phyloP scores from a whole-genome alignment of 2,888 invertebrate species.

The Harmothoe impar region DNA sequence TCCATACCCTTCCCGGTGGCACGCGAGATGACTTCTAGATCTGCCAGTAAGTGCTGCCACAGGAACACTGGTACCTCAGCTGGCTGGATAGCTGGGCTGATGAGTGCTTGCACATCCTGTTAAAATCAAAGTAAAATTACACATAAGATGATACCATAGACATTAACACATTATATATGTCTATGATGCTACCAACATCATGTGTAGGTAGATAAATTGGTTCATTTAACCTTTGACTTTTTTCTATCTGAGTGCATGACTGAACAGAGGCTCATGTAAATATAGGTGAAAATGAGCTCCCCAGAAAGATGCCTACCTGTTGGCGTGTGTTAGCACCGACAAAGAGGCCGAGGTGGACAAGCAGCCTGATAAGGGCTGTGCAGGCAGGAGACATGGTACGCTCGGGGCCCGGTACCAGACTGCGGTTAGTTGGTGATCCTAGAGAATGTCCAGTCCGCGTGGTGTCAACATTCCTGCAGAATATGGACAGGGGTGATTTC shows the following conservation, averaged over 20 bases:
- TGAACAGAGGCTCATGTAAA: too few relatives aligned
- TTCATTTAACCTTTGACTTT: too few relatives aligned
- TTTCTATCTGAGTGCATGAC: too few relatives aligned
- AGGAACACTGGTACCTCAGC: slow-evolving; percentile 70
- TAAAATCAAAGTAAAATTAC: too few relatives aligned
- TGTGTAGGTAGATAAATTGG: too few relatives aligned
- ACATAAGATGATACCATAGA: too few relatives aligned
- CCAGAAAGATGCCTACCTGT: slow-evolving; percentile 68
- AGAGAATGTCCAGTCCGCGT: slow-evolving; percentile 76
- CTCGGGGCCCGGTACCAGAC: slow-evolving; percentile 71
- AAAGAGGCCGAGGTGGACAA: slow-evolving; percentile 77
- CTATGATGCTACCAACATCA: too few relatives aligned
- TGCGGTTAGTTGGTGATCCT: slow-evolving; percentile 72
- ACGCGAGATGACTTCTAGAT: slow-evolving; percentile 71
- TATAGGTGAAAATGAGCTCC: too few relatives aligned
- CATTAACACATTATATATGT: too few relatives aligned
- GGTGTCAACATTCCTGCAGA: slow-evolving; percentile 64
- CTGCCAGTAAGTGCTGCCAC: slow-evolving; percentile 73
- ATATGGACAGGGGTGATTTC: too few relatives aligned
- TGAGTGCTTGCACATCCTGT: slow-evolving; percentile 33
- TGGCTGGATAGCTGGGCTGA: slow-evolving; percentile 52
- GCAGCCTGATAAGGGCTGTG: slow-evolving; percentile 73
- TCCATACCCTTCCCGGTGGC: slow-evolving; percentile 73
- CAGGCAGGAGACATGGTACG: slow-evolving; percentile 72
- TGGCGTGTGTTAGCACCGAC: slow-evolving; percentile 71